Conservation (phyloP, 2,888 invertebrate species). For the Pedicia rivosa region DNA sequence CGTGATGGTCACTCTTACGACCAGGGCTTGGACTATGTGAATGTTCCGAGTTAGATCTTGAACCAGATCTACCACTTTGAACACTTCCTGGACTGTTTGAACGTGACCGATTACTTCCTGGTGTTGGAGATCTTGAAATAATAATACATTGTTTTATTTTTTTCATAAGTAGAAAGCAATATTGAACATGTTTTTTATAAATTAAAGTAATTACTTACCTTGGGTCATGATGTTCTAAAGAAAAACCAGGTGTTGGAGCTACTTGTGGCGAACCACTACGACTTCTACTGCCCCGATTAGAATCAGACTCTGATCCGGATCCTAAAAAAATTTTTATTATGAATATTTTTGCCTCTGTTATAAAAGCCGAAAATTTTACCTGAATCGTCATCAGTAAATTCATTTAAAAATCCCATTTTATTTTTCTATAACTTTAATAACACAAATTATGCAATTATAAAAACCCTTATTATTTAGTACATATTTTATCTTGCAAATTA, state of each 20-base stretch:
- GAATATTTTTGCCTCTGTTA: not conserved
- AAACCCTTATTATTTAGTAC: too few species aligned
- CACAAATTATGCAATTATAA: too few species aligned
- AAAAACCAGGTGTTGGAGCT: conserved; percentile 17
- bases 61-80: conserved; percentile 17
- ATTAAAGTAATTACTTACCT: conserved; percentile 10
- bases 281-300: conserved; percentile 19
- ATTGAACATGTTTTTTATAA: too few species aligned
- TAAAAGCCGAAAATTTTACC: not conserved
- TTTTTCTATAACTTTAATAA: too few species aligned
- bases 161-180: too few species aligned
- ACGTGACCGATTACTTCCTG: conserved; percentile 12
- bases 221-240: conserved; percentile 15
- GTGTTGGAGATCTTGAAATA: conserved; percentile 10
- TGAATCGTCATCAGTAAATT: conserved; percentile 1
- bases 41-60: conserved; percentile 12
- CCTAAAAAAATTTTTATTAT: conserved; percentile 1
- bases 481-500: too few species aligned
- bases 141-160: not conserved
- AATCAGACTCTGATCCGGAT: conserved; percentile 21
- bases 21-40: conserved; percentile 15
- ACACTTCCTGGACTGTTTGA: conserved; percentile 16
- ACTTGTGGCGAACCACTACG: conserved; percentile 22
- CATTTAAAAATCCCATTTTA: too few species aligned
- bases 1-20: conserved; percentile 11